Conservation (phyloP, 2,113 vertebrate species). For the Sardina pilchardus region DNA sequence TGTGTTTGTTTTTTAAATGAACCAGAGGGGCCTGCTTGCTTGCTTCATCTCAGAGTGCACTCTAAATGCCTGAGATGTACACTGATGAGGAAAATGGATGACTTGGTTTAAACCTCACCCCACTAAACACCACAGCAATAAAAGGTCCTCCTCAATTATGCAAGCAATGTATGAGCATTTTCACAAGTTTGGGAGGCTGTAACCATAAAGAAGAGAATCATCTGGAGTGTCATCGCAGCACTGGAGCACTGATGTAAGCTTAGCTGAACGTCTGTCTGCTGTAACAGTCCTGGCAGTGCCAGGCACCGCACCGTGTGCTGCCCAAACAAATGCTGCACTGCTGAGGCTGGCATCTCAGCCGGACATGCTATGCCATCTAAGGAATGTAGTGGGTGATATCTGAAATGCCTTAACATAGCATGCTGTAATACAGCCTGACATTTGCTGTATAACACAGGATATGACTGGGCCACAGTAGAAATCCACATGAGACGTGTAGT, state of each 20-base stretch:
- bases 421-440: not conserved
- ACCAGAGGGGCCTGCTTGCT: not conserved
- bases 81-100: not conserved
- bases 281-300: slow-evolving; percentile 43
- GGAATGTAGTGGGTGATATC: slow-evolving; percentile 9
- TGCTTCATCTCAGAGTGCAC: not conserved
- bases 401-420: not conserved
- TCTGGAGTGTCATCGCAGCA: not conserved
- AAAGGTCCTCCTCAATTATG: not conserved
- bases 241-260: not conserved
- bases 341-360: slow-evolving; percentile 25
- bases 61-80: not conserved
- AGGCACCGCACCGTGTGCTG: slow-evolving; percentile 31
- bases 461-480: not conserved
- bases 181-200: not conserved
- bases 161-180: not conserved
- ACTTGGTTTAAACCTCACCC: slow-evolving; percentile 10
- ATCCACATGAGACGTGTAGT: not conserved
- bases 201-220: not conserved
- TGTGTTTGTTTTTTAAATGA: not conserved
- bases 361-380: slow-evolving; percentile 22
- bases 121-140: not conserved
- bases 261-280: not conserved
- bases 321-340: slow-evolving; percentile 30
- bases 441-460: not conserved